Evolutionary conservation across 2,888 invertebrate genomes (phyloP).

Genomic region (Aphidoletes aphidimyza): DNA sequence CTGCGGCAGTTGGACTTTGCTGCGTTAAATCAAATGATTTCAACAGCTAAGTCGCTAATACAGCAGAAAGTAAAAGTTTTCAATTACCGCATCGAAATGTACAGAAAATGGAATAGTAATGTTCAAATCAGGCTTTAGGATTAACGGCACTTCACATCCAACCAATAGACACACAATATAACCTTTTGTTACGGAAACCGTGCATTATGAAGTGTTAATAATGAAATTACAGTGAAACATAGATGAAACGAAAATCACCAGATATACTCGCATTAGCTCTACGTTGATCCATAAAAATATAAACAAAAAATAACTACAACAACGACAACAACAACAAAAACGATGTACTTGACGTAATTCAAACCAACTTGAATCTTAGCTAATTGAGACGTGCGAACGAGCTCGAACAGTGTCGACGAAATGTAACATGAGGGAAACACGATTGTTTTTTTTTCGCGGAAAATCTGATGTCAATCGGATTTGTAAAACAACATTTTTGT

Average conservation of each 20-base stretch:
- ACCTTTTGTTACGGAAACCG: conserved; percentile 20
- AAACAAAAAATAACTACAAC: neutral
- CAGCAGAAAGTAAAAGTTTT: neutral
- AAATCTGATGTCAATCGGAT: conserved; percentile 54
- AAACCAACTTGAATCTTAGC: neutral
- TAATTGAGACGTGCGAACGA: neutral
- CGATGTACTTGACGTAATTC: neutral
- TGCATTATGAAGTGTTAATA: conserved; percentile 46
- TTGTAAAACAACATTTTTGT: conserved; percentile 2
- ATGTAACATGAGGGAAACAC: conserved; percentile 18
- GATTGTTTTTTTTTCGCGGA: neutral
- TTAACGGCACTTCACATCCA: neutral
- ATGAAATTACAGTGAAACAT: conserved; percentile 16
- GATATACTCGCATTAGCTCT: neutral
- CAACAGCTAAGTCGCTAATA: neutral
- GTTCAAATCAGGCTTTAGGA: neutral
- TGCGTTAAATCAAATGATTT: neutral
- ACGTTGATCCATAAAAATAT: neutral
- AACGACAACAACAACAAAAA: too few relatives aligned
- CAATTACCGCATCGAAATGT: neutral
- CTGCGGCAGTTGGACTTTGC: neutral
- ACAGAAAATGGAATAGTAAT: too few relatives aligned
- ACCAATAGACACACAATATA: neutral
- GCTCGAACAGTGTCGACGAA: neutral
- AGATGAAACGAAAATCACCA: neutral